A percentile compares a stretch with the other conserved stretches of the same genome.
Conservation (phyloP, 2,888 invertebrate species). For the Schizaphis graminum region DNA sequence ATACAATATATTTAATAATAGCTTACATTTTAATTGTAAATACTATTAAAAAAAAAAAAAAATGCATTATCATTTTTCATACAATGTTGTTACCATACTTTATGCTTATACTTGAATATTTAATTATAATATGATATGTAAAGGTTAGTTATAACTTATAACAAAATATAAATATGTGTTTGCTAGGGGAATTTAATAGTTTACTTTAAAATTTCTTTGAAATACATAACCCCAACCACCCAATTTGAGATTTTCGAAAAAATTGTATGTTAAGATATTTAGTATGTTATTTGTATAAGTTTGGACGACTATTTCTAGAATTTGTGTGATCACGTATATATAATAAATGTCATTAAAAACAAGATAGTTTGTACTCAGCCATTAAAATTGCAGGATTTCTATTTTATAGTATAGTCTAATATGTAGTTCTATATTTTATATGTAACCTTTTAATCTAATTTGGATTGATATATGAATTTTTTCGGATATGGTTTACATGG, state of each 20-base stretch:
- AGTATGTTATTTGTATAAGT: neutral
- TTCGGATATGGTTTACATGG: neutral
- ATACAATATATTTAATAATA: neutral
- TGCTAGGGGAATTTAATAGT: neutral
- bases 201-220: neutral
- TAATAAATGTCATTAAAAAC: no score
- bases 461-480: no score
- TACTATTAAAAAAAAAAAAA: neutral
- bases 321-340: no score
- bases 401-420: no score
- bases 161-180: neutral
- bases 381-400: no score
- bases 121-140: neutral
- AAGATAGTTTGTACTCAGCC: no score
- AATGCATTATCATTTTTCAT: neutral
- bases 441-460: no score
- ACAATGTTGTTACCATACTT: neutral
- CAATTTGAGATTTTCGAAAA: neutral
- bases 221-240: no score
- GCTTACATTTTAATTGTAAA: neutral
- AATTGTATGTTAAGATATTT: neutral
- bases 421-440: no score
- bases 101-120: neutral
- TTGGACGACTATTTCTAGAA: neutral
- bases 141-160: no score